Conservation (phyloP, 2,888 invertebrate genomes). For the Chelonus formosanus region DNA sequence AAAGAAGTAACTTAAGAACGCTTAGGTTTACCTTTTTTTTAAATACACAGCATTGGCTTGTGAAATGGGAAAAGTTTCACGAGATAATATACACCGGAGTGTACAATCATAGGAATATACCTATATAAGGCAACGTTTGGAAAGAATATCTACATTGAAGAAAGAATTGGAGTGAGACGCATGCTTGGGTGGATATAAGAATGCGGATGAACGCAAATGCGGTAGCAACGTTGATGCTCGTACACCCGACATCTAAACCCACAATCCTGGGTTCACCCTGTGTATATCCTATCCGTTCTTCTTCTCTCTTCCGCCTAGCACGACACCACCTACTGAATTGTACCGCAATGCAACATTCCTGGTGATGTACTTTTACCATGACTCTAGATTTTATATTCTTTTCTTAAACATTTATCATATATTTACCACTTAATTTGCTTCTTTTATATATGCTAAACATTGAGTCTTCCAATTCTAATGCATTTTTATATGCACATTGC, state of each 20-base stretch:
- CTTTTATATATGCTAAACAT: no score
- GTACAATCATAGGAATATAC: conserved; percentile 7
- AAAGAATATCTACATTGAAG: neutral
- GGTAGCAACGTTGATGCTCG: conserved; percentile 1
- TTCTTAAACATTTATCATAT: conserved; percentile 2
- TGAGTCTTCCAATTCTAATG: no score
- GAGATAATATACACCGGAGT: conserved; percentile 10
- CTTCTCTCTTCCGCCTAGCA: conserved; percentile 21
- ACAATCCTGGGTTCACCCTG: conserved; percentile 19
- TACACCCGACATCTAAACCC: conserved; percentile 21
- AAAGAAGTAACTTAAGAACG: neutral
- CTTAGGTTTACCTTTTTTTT: conserved; percentile 13
- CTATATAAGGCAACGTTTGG: conserved; percentile 1
- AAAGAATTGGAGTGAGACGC: neutral
- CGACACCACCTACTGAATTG: conserved; percentile 29
- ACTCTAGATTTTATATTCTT: conserved; percentile 40
- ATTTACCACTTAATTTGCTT: neutral
- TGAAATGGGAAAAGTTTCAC: conserved; percentile 24
- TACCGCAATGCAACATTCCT: conserved; percentile 41
- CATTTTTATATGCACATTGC: no score
- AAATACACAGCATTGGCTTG: conserved; percentile 15
- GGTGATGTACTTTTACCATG: conserved; percentile 46
- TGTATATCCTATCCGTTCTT: conserved; percentile 16
- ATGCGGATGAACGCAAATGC: conserved; percentile 14
- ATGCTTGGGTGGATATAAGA: conserved; percentile 18